Evolutionary conservation across 2,113 vertebrate species (phyloP), one percentile per base, ranked within the genome.

Genomic region (Daphoenositta chrysoptera): DNA sequence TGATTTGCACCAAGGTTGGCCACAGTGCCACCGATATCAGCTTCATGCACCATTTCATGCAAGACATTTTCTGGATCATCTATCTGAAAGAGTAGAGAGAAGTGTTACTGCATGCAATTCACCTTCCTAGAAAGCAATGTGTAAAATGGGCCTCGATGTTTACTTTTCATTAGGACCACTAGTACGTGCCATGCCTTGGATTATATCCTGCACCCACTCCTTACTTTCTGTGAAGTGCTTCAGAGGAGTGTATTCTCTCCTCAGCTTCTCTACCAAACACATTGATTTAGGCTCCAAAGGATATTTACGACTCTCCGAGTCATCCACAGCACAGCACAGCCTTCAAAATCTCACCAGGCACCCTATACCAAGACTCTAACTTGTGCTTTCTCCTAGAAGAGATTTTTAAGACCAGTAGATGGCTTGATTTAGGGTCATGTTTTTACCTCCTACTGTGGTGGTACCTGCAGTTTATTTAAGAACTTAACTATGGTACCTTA

Each of bases 11-110:
- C 98, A 57, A 98, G 96, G 35, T 76, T 95, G 23, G 90, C 72
- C 96, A 98, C 96, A 2, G 94, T 76, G 50, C 76, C 63, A 19
- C 28, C 0, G 2, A 96, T 51, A 11, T 97, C 78, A 0, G 84
- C 95, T 90, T 98, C 98, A 7, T 30, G 79, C 26, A 69, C 94
- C 80, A 89, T 97, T 92, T 98, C 98, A 15, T 40, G 93, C 28
- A 96, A 77, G 68, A 17, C 94, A 76, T 97, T 98, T 83, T 61
- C 65, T 21, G 97, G 97, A 58, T 98, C 98, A 10, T 98, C 98
- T 21, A 98, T 61, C 98, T 98, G 98, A 95, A 98, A 98, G 7
- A 83, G 69, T 1, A 92, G 61, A 92, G 68, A 93, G 77, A 68
- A 91, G n/a, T 4, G 6, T 89, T 80, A 96, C 10, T 61, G 27